phyloP scores from a whole-genome alignment of 2,888 invertebrate species.

The Sepiola atlantica region DNA sequence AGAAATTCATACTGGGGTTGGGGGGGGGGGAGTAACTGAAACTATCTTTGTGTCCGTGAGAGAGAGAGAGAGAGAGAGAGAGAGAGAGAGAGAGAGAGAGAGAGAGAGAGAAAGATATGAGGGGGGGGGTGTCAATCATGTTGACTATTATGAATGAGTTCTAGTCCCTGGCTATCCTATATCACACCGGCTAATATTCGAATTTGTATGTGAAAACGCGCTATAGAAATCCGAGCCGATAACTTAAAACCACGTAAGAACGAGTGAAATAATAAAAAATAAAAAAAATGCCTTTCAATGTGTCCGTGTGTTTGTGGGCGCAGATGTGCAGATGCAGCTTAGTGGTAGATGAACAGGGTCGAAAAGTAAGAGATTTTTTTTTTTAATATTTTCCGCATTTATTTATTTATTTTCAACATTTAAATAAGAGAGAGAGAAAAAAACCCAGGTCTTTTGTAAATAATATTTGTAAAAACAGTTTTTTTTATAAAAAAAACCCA shows the following conservation, averaged over 20 bases:
- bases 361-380: not conserved
- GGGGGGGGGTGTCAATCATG: not conserved
- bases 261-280: too few relatives aligned
- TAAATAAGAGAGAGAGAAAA: too few relatives aligned
- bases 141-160: not conserved
- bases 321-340: not conserved
- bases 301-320: not conserved
- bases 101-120: not conserved
- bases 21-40: too few relatives aligned
- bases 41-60: not conserved
- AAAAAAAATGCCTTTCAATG: not conserved
- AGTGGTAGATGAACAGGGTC: not conserved
- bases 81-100: not conserved
- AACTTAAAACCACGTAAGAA: too few relatives aligned
- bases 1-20: too few relatives aligned
- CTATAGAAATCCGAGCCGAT: not conserved
- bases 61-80: not conserved
- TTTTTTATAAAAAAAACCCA: too few relatives aligned
- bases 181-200: not conserved
- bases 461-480: too few relatives aligned
- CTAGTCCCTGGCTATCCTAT: not conserved
- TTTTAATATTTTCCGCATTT: too few relatives aligned
- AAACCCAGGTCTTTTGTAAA: too few relatives aligned
- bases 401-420: too few relatives aligned
- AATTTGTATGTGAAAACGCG: not conserved